A percentile compares a stretch with the other conserved stretches of the same genome.
phyloP scores from a whole-genome alignment of 2,888 invertebrate genomes.

The Oasisia sp. region DNA sequence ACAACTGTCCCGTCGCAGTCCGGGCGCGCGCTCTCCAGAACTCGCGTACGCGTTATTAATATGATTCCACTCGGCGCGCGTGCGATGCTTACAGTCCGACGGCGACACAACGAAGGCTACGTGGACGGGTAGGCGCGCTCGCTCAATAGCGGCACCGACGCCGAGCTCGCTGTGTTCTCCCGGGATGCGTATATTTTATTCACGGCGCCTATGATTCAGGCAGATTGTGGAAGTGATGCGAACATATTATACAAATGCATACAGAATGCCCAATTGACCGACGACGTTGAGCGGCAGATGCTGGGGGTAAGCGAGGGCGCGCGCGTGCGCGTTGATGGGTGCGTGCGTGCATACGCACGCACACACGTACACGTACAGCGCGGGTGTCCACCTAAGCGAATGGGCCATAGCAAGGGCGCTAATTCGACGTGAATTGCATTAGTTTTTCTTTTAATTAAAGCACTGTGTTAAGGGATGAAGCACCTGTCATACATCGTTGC shows the following conservation, averaged over 20 bases:
- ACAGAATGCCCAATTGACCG: background rate
- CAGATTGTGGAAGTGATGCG: conserved; percentile 12
- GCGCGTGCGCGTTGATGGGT: background rate
- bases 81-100: background rate
- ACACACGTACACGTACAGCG: background rate
- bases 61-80: background rate
- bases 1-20: background rate
- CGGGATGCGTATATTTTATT: conserved; percentile 7
- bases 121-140: background rate
- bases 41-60: conserved; percentile 13
- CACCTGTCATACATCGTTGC: background rate
- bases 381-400: background rate
- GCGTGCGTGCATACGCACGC: background rate
- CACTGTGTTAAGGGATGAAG: background rate
- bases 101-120: background rate
- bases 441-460: background rate
- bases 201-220: conserved; percentile 17
- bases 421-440: background rate
- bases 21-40: background rate
- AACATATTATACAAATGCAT: conserved; percentile 17
- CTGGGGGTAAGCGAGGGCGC: background rate
- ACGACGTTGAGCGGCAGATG: background rate
- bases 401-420: background rate
- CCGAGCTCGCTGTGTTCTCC: background rate
- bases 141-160: background rate